phyloP scores from a whole-genome alignment of 2,888 invertebrate genomes.

The Empis stercorea region DNA sequence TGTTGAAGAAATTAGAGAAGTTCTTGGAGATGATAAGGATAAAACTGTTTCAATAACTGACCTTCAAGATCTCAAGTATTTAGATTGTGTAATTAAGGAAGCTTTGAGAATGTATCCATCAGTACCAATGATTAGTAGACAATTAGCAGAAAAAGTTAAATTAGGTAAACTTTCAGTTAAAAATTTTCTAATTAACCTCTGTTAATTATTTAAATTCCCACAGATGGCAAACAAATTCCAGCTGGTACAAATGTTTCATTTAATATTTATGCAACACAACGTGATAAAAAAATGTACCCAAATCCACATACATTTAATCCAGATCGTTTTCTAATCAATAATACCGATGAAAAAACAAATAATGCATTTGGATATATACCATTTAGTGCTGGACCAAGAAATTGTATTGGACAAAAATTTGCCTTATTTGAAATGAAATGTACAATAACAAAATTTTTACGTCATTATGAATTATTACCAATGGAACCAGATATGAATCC shows the following conservation, averaged over 20 bases:
- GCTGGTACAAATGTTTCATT: conserved; percentile 25
- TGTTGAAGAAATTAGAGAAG: conserved; percentile 20
- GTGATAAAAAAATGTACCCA: conserved; percentile 22
- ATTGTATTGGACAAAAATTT: conserved; percentile 32
- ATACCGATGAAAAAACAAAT: conserved; percentile 16
- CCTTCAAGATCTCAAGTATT: conserved; percentile 24
- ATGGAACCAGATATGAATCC: conserved; percentile 24
- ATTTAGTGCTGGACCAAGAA: conserved; percentile 40
- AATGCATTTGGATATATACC: conserved; percentile 25
- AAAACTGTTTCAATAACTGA: conserved; percentile 15
- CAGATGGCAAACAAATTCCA: conserved; percentile 22
- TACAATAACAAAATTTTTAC: conserved; percentile 23
- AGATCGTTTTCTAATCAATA: conserved; percentile 36
- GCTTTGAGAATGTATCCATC: conserved; percentile 50
- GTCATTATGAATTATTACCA: conserved; percentile 24
- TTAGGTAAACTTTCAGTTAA: conserved; percentile 36
- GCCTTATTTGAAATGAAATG: conserved; percentile 27
- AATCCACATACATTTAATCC: conserved; percentile 26
- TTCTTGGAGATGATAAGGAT: conserved; percentile 19
- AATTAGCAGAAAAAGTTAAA: conserved; percentile 39
- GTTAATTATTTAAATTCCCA: conserved; percentile 25
- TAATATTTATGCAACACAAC: conserved; percentile 24
- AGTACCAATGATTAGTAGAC: conserved; percentile 47
- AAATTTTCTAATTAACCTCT: background rate
- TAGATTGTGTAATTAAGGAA: conserved; percentile 55